A percentile compares a stretch with the other conserved stretches of the same genome.
phyloP scores from a whole-genome alignment of 35 echinoderm and acorn worm species.

The Patiria miniata region DNA sequence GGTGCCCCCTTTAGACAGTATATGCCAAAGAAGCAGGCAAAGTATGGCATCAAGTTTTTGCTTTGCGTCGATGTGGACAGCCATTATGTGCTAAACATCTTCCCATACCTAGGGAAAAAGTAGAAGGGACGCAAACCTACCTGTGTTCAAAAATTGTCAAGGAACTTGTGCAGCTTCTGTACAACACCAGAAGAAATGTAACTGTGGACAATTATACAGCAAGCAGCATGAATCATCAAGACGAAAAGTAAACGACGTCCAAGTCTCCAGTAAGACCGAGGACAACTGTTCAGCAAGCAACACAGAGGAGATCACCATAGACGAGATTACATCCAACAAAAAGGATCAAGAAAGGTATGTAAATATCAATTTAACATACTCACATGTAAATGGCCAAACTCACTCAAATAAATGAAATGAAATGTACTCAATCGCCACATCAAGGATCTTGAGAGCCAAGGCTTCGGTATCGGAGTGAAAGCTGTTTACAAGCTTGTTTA shows the following conservation, averaged over 20 bases:
- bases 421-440: constrained; percentile 21
- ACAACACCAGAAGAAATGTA: neutral
- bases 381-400: constrained; percentile 65
- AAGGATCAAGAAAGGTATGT: too few species aligned
- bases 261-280: too few species aligned
- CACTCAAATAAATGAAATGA: constrained; percentile 44
- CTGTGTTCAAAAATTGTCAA: neutral
- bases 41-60: neutral
- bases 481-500: constrained; percentile 54
- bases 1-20: neutral
- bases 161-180: neutral
- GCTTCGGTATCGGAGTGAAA: constrained; percentile 48
- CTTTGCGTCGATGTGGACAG: neutral
- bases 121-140: neutral
- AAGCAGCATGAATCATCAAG: too few species aligned
- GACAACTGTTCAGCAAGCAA: too few species aligned
- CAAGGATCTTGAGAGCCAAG: constrained; percentile 55
- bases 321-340: too few species aligned
- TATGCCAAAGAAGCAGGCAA: neutral
- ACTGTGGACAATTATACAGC: neutral
- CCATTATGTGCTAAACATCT: neutral
- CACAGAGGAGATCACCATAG: too few species aligned
- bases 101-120: neutral
- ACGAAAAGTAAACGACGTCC: too few species aligned
- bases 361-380: too few species aligned